These are phyloP conservation scores for Tenrec ecaudatus DNA, from an alignment of 2,113 vertebrate species.

Conservation along the genomic window DNA sequence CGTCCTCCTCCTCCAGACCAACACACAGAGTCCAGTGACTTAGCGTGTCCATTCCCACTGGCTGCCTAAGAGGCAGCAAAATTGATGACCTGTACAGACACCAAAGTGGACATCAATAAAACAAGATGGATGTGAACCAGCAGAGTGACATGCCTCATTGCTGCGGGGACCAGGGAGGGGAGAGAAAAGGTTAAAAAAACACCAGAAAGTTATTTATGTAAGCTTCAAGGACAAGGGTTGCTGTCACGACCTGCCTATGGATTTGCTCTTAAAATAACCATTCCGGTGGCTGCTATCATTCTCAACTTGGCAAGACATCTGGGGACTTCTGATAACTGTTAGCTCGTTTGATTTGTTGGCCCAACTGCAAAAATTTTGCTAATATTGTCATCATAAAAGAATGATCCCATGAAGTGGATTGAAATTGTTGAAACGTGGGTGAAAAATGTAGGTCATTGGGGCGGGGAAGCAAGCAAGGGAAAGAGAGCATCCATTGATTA, in stretches of 20 bases:
- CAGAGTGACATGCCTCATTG: conserved; percentile 89
- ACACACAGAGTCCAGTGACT: conserved; percentile 81
- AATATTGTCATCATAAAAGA: conserved; percentile 47
- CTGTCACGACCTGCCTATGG: conserved; percentile 90
- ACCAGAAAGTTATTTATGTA: conserved; percentile 95
- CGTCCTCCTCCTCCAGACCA: conserved; percentile 74
- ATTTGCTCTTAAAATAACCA: conserved; percentile 89
- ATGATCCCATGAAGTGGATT: not conserved
- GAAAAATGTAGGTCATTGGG: too few species aligned
- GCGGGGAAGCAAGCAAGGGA: not conserved
- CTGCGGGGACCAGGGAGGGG: conserved; percentile 84
- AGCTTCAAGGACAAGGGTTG: conserved; percentile 91
- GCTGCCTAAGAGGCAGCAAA: conserved; percentile 88
- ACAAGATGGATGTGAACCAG: conserved; percentile 91
- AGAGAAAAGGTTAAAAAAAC: conserved; percentile 95
- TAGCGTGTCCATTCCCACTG: conserved; percentile 84
- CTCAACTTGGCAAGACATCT: conserved; percentile 84
- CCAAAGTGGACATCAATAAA: conserved; percentile 92
- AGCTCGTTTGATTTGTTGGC: conserved; percentile 46
- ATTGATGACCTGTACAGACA: conserved; percentile 91
- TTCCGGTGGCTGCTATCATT: conserved; percentile 86
- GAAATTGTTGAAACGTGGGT: conserved; percentile 20
- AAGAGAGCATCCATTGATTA: not conserved
- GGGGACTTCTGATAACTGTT: conserved; percentile 34
- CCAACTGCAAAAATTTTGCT: conserved; percentile 57